Base-by-base conservation (phyloP, 2,888 invertebrate genomes). In the Microctonus brassicae region DNA sequence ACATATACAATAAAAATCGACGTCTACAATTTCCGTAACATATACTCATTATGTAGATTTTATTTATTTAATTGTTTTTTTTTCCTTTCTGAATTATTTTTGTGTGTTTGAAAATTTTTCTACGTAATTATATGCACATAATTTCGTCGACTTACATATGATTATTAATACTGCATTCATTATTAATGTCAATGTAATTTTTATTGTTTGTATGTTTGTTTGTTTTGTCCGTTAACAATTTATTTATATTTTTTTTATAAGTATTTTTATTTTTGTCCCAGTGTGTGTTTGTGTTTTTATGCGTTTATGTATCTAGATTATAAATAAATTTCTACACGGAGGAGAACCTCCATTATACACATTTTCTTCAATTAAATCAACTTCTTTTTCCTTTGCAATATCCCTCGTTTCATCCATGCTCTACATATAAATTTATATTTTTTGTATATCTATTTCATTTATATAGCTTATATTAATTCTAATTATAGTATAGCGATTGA, bases 151-250 rank as follows among this genome's bases (percentile, higher is more conserved):
- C 84, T 85, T 77, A 71, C 83, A 80, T n/a, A 80, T n/a, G n/a
- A n/a, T 79, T 85, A 86, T 83, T 86, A 85, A 86, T 86, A 86
- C 86, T 86, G 86, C 79, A 82, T 81, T 81, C 82, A 83, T 84
- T 81, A 79, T 81, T 82, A n/a, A n/a, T 47, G 69, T 69, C 60
- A 61, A 70, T 57, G 55, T 61, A 67, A 22, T 73, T 63, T 61
- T 52, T 29, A 57, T 67, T 39, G n/a, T 69, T 39, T 52, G 5
- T 42, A 17, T 47, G 60, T 24, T 57, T 47, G 1, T 33, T 17
- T 17, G 24, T 22, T 55, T 65, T 33, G 9, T 11, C n/a, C n/a
- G n/a, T n/a, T n/a, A n/a, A n/a, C n/a, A n/a, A n/a, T n/a, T 67
- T 36, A 20, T 69, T 36, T 47, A 5, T n/a, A n/a, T 60, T 26